Conservation (phyloP, 2,113 vertebrate species). For the Excalfactoria chinensis region DNA sequence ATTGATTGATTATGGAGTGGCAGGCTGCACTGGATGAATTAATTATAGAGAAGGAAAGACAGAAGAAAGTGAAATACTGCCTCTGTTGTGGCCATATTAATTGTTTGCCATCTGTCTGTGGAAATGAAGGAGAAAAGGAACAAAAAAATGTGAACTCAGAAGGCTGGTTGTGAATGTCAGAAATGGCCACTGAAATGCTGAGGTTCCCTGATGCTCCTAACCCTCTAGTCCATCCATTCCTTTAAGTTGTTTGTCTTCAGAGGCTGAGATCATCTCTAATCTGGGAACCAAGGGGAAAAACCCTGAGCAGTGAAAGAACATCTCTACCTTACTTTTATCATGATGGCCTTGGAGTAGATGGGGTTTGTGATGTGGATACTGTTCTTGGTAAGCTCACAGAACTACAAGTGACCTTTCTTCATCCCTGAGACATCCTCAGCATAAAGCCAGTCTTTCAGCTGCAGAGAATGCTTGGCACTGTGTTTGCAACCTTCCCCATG, state of each 20-base stretch:
- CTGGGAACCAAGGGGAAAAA: not conserved
- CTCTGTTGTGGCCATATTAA: not conserved
- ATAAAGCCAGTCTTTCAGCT: not conserved
- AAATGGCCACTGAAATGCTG: not conserved
- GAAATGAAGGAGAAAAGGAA: not conserved
- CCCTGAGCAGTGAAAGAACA: not conserved
- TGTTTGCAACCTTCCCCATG: not conserved
- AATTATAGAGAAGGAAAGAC: not conserved
- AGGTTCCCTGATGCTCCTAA: not conserved
- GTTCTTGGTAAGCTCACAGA: not conserved
- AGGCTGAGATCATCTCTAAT: not conserved
- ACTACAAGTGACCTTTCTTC: fast-evolving
- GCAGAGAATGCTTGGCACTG: fast-evolving
- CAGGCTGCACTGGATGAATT: not conserved
- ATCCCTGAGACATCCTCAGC: not conserved
- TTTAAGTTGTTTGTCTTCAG: not conserved
- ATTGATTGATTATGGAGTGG: not conserved
- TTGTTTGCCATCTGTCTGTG: not conserved
- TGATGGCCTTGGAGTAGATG: not conserved
- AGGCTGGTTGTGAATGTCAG: not conserved
- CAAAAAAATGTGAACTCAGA: not conserved
- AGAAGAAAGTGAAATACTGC: slow-evolving; percentile 2
- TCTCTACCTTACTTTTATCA: not conserved
- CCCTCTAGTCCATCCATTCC: not conserved
- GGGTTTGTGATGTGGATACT: not conserved